Evolutionary conservation across 2,888 invertebrate species (phyloP), one percentile per base, ranked within the genome.

Genomic region (Dynastes hyllus): DNA sequence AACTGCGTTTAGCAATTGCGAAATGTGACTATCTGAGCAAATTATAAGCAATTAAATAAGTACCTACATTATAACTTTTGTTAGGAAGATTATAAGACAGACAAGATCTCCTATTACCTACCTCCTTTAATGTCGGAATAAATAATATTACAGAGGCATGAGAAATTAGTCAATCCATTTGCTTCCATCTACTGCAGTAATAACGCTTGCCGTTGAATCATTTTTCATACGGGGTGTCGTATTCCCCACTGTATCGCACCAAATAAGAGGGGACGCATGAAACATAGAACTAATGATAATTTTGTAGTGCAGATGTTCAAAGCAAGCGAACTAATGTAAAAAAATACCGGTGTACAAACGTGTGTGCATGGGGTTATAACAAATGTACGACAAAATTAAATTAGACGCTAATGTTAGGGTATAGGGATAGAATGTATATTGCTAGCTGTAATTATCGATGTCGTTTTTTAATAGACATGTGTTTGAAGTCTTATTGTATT

Each of bases 231-330:
- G 11, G 51, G 13, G 51, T 51, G 69, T 27, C 51, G 29, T 40
- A 51, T 69, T 51, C 22, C 9, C 22, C 27, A 29, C 13, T 29
- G 51, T n/a, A 69, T 16, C 40, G 8, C 16, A 8, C 11, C 27
- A 32, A 63, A 63, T 32, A 63, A 29, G 13, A 63, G 9, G 69
- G 69, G 69, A 51, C 22, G n/a, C 6, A 32, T 63, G 63, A 63
- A 69, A 51, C 40, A 51, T 51, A 22, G 69, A 11, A 69, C 51
- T 69, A 69, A 69, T 69, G 69, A 51, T 51, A 9, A 63, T 69
- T 69, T 50, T 69, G 51, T 69, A 51, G 69, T 69, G 29, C 69
- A 69, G 69, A 69, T 69, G 69, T 69, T 69, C 32, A 29, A 69
- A 51, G 51, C 29, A 50, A 51, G 27, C 9, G 29, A 63, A 29